Percentiles rank a stretch among this genome's conserved stretches.
Conservation (phyloP, 2,113 vertebrate species). For the Vulpes ferrilata region DNA sequence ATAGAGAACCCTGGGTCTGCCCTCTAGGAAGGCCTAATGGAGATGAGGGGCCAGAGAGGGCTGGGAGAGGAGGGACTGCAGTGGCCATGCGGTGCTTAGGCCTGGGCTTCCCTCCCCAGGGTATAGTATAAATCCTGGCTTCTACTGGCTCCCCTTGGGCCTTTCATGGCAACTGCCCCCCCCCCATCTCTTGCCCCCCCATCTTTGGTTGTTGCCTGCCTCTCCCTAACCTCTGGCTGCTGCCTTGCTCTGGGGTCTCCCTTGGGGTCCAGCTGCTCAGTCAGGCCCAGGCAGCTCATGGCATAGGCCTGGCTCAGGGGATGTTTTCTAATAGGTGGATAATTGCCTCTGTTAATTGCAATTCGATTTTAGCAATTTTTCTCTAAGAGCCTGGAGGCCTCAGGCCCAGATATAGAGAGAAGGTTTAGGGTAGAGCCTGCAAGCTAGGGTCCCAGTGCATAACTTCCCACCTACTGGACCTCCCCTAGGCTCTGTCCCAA, state of each 20-base stretch:
- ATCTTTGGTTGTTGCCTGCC: background rate
- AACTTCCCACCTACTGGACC: background rate
- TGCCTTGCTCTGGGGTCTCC: slow-evolving; percentile 58
- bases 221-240: background rate
- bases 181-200: background rate
- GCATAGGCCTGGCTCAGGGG: slow-evolving; percentile 69
- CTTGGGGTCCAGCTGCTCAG: slow-evolving; percentile 54
- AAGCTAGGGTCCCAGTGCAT: background rate
- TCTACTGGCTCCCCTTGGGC: background rate
- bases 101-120: background rate
- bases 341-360: slow-evolving; percentile 83
- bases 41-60: background rate
- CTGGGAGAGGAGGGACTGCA: background rate
- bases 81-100: accelerated
- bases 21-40: slow-evolving; percentile 53
- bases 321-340: slow-evolving; percentile 75
- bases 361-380: slow-evolving; percentile 82
- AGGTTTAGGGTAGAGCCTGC: background rate
- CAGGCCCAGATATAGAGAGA: slow-evolving; percentile 47
- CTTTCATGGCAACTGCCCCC: background rate
- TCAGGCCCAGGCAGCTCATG: slow-evolving; percentile 43
- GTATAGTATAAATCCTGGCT: background rate
- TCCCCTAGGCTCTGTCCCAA: background rate
- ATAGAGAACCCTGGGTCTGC: slow-evolving; percentile 48
- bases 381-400: slow-evolving; percentile 73